phyloP scores from a whole-genome alignment of 2,888 invertebrate genomes.

The Tipula lateralis region DNA sequence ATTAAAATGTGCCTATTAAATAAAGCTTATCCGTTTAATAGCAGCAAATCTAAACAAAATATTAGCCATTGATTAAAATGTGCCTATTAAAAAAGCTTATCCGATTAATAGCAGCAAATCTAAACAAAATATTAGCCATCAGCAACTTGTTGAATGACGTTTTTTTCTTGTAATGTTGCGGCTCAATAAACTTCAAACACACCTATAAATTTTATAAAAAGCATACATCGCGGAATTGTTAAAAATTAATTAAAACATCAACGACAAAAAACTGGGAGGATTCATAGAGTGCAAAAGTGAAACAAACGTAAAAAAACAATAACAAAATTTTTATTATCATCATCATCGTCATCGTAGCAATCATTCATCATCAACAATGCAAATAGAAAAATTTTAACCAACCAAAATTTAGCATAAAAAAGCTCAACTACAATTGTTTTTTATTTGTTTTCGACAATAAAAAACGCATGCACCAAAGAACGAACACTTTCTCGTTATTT shows the following conservation, averaged over 20 bases:
- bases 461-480: constrained; percentile 5
- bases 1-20: background rate
- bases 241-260: background rate
- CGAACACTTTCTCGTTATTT: background rate
- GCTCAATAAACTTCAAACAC: background rate
- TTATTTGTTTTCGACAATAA: background rate
- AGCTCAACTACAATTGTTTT: background rate
- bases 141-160: background rate
- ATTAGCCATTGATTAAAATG: background rate
- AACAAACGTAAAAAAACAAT: background rate
- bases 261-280: background rate
- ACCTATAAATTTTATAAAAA: background rate
- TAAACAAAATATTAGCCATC: background rate
- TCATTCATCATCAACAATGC: background rate
- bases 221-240: background rate
- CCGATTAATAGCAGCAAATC: background rate
- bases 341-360: background rate
- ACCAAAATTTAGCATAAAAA: constrained; percentile 24
- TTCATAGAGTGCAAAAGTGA: background rate
- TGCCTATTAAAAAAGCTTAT: background rate
- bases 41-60: background rate
- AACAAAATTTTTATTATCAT: background rate
- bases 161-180: background rate
- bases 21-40: background rate
- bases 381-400: background rate